Base-by-base conservation (phyloP, 1,140 invertebrate species). In the Scaptomyza hsui region DNA sequence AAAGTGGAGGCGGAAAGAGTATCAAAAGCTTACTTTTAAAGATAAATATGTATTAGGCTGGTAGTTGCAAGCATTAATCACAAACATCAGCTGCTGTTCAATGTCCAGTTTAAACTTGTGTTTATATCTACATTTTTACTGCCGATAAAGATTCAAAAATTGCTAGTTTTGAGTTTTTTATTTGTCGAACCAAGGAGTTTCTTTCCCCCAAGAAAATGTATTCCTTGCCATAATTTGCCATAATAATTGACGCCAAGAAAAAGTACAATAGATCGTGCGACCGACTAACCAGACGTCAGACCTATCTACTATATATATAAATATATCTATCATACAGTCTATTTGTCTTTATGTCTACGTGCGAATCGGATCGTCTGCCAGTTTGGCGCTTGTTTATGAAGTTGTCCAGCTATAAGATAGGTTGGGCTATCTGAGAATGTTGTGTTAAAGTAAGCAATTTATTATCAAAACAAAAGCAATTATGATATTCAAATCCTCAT, bases 291-390 rank as follows among this genome's bases (percentile, higher is more conserved):
- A 37, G 32, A 9, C 12, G 32, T n/a, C 32, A 37, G 3, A 35
- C 12, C n/a, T 35, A 12, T n/a, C 9, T 35, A n/a, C 7, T 35
- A n/a, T 35, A 35, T 3, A 35, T 35, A 35, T 4, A n/a, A 3
- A 35, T n/a, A 35, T n/a, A n/a, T 10, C 29, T 32, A 9, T 32
- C 29, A 9, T 10, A 9, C 9, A 10, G 29, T 32, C 29, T 35
- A 18, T 51, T 51, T 51, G 48, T 10, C 26, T 32, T 35, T n/a
- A n/a, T n/a, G 32, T n/a, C 32, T 35, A 35, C 32, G 32, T 35
- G 32, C 12, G 12, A 35, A 35, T 35, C 32, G 9, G 26, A 7
- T 29, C 26, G 26, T 29, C 26, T 29, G 7, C 26, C 26, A 29
- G 6, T 29, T 0, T 29, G 26, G 6, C 26, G 26, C 26, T n/a